Evolutionary conservation across 2,113 vertebrate species (phyloP), one percentile per base, ranked within the genome.

Genomic region (Phyllostomus discolor): DNA sequence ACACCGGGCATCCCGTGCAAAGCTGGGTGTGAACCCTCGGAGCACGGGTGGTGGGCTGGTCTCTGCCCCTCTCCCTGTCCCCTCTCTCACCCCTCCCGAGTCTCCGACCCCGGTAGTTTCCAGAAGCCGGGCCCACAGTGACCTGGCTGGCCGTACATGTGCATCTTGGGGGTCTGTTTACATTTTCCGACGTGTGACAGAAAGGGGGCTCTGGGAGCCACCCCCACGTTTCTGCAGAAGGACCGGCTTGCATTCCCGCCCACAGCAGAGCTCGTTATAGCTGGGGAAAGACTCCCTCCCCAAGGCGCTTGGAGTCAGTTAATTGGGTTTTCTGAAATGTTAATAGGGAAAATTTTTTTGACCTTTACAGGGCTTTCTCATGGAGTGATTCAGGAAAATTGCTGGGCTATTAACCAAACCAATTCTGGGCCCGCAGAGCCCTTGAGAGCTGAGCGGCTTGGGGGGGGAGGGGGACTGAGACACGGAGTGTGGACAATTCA

Each of bases 311-410:
- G 48, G 76, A 95, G 94, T 97, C 88, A 92, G 83, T 96, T 96
- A 97, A 97, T 95, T 96, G 93, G 54, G 5, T 72, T 97, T 98
- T 97, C 89, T 95, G 88, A 96, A 97, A 83, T 91, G 90, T 91
- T 97, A 97, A 97, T 89, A 91, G 52, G 52, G 46, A 26, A 75
- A 92, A 91, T 81, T 5, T 35, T 52, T 88, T 90, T 96, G 66
- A 92, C 90, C 90, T 97, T 95, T 97, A 80, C 57, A 76, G 62
- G 50, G 35, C 41, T 89, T 92, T 96, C 94, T 85, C 76, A 26
- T 73, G 35, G 16, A 94, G 38, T 33, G 79, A 83, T 91, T 96
- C 88, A 95, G 70, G 64, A 95, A 96, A 91, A 97, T 95, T 80
- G 38, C 70, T 88, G 69, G 28, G 75, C 78, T 91, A 91, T 96